These are phyloP conservation scores for Oreonectes daqikongensis DNA, from an alignment of 2,797 vertebrate genomes.

Conservation along the genomic window DNA sequence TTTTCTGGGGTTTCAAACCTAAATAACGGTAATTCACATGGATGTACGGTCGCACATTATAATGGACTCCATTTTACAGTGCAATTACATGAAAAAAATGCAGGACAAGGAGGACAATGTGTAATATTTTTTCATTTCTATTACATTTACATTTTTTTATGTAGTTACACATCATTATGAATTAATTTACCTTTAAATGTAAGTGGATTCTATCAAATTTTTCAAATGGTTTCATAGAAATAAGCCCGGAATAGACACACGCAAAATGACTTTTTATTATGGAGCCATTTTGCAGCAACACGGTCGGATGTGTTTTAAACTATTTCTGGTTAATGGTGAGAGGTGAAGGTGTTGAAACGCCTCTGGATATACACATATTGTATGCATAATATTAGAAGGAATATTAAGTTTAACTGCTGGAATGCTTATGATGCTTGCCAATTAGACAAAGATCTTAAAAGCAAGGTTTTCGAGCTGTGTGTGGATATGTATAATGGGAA, in stretches of 20 bases:
- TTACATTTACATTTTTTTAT: not conserved
- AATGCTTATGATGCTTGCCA: not conserved
- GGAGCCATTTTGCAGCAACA: constrained; percentile 5
- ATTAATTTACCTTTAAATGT: not conserved
- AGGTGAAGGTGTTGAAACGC: not conserved
- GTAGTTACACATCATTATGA: not conserved
- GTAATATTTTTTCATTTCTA: not conserved
- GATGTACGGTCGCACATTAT: constrained; percentile 19
- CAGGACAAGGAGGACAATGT: not conserved
- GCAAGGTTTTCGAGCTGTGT: not conserved
- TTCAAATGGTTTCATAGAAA: not conserved
- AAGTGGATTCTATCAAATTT: not conserved
- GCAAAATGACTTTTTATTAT: not conserved
- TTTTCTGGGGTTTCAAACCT: constrained; percentile 41
- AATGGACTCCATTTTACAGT: constrained; percentile 27
- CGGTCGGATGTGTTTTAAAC: not conserved
- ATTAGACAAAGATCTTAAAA: not conserved
- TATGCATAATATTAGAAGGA: constrained; percentile 4
- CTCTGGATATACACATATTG: not conserved
- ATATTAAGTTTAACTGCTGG: constrained; percentile 20
- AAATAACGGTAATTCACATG: constrained; percentile 33
- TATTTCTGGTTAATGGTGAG: constrained; percentile 17
- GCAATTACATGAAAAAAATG: constrained; percentile 28
- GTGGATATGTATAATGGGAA: constrained; percentile 16
- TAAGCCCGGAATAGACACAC: not conserved